Evolutionary conservation across 1,140 invertebrate genomes (phyloP).

Genomic region (Plectrocnemia conspersa): DNA sequence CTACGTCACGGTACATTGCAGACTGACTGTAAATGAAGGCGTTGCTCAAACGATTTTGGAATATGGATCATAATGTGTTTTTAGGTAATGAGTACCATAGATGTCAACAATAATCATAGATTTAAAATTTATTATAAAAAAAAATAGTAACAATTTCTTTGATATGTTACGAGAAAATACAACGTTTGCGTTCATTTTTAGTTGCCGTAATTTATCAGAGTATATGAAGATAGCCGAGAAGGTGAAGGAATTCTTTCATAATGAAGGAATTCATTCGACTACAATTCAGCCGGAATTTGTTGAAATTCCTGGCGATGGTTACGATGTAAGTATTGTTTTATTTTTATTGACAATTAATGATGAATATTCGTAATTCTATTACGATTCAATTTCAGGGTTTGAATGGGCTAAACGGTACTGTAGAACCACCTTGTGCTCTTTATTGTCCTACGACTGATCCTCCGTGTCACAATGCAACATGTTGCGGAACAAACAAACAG

Average conservation of each 20-base stretch:
- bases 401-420: constrained; percentile 34
- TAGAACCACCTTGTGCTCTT: constrained; percentile 64
- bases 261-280: constrained; percentile 83
- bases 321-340: constrained; percentile 35
- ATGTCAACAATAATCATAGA: too few species aligned
- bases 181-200: too few species aligned
- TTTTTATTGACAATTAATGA: not conserved
- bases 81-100: too few species aligned
- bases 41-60: too few species aligned
- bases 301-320: constrained; percentile 55
- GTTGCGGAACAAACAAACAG: constrained; percentile 59
- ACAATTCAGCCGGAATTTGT: constrained; percentile 94
- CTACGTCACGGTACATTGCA: too few species aligned
- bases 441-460: constrained; percentile 82
- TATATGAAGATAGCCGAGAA: constrained; percentile 92
- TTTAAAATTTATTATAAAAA: too few species aligned
- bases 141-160: too few species aligned
- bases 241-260: constrained; percentile 93
- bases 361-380: not conserved
- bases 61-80: too few species aligned
- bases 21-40: too few species aligned
- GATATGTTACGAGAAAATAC: too few species aligned
- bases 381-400: constrained; percentile 25
- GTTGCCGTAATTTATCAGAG: constrained; percentile 80
- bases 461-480: constrained; percentile 78